Base-by-base conservation (phyloP, 2,888 invertebrate genomes). In the Phrixothrix hirtus region DNA sequence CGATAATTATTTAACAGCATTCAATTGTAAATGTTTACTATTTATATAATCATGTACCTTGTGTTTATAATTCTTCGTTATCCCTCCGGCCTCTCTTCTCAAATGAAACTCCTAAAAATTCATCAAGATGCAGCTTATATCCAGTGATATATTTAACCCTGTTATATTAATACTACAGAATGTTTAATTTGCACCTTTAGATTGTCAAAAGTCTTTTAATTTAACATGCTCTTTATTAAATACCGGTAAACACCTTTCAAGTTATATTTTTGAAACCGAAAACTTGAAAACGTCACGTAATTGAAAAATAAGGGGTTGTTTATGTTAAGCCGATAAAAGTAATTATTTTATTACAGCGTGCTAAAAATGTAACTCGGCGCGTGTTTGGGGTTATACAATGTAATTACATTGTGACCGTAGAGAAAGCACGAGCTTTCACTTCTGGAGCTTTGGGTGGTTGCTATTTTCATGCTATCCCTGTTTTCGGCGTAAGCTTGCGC, bases 381-480 rank as follows among this genome's bases (percentile, higher is more conserved):
- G 45, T 21, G 45, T 37, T 36, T n/a, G 10, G 9, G 12, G 12
- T 30, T 29, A 13, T 10, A 37, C 31, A 26, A 36, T n/a, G 27
- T 15, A 48, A 10, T 48, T 34, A 48, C 50, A 50, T 50, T 27
- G 50, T 32, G 43, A 36, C 31, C 50, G 50, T 11, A 32, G 15
- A 17, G 27, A 43, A 50, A 50, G 43, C 48, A 35, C 48, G 31
- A 48, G 48, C 50, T 50, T 50, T 50, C 17, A 43, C 50, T 31
- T 50, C 43, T 38, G 31, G 37, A 50, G 43, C 43, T 43, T 43
- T 43, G 43, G 43, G 44, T 30, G 50, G 50, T 37, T 50, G 43
- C 50, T 50, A 50, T 43, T 43, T 50, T 50, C 50, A 43, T 37
- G 32, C 36, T 16, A 50, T 32, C 50, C 43, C 50, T 43, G 49